Base-by-base conservation (phyloP, 2,113 vertebrate species). In the Tragelaphus imberbis region DNA sequence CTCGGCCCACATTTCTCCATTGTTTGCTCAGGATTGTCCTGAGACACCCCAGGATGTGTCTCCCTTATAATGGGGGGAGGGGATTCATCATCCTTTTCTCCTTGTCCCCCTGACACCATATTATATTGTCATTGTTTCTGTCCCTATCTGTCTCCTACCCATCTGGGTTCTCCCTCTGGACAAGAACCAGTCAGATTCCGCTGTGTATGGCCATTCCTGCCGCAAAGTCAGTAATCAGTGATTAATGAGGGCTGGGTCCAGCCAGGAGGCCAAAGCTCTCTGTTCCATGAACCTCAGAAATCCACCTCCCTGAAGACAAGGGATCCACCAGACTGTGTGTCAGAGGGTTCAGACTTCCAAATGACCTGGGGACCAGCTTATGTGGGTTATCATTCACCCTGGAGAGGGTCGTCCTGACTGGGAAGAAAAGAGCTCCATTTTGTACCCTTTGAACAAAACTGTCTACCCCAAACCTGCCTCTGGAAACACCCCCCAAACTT, bases 221-320 rank as follows among this genome's bases (percentile, higher is more conserved):
- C 81, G 65, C 65, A 84, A 12, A 44, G 5, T 25, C 44, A 47
- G 40, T 53, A 21, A 53, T 59, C 17, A 47, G n/a, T 88, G 55
- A 8, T 95, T 93, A 44, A 40, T 86, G 44, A 47, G 86, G 59
- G 21, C 81, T 80, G 13, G 21, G 30, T 49, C 58, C 11, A 63
- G 25, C 33, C 65, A 17, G 61, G 61, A 93, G 11, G 25, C 82
- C 81, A 5, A 82, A 82, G 19, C 27, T 82, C 33, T 96, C 79
- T 96, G 27, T 97, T 90, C n/a, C 12, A 25, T 91, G 25, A 91
- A 90, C 55, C 95, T 88, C 56, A 95, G 79, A 89, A 88, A 84
- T 55, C 56, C 11, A 27, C 44, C 81, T 94, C 53, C 58, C 51
- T 81, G 33, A 85, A 91, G 65, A 49, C 55, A 93, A 88, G 40